Evolutionary conservation across 2,888 invertebrate genomes (phyloP).

Genomic region (Conus canariensis): DNA sequence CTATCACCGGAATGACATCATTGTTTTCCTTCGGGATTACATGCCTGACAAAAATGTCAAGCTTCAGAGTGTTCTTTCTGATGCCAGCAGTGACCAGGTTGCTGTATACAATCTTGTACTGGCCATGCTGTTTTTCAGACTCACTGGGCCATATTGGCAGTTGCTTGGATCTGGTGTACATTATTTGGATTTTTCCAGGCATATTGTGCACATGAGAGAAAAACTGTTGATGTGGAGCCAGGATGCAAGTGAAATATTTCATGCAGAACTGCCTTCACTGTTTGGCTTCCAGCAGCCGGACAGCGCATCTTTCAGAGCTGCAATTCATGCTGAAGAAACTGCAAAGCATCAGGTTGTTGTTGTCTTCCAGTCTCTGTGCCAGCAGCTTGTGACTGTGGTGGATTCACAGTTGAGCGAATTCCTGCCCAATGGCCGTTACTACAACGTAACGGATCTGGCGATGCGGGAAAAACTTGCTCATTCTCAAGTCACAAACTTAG

Average conservation of each 20-base stretch:
- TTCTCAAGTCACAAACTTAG: conserved; percentile 16
- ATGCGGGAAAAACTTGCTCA: background rate
- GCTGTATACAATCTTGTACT: background rate
- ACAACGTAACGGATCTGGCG: background rate
- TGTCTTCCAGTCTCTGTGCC: background rate
- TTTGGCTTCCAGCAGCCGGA: background rate
- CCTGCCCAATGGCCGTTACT: background rate
- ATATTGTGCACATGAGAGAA: background rate
- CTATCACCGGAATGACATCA: conserved; percentile 18
- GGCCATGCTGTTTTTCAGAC: background rate
- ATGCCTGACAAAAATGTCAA: background rate
- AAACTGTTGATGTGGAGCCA: background rate
- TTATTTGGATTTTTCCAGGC: background rate
- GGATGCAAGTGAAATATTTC: background rate
- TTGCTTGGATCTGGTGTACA: background rate
- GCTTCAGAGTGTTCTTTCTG: background rate
- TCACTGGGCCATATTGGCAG: background rate
- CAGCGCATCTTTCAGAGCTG: background rate
- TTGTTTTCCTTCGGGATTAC: background rate
- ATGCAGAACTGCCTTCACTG: background rate
- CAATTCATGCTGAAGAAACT: background rate
- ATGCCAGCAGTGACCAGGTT: background rate
- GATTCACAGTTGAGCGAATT: background rate
- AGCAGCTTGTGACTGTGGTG: background rate
- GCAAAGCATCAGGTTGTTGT: background rate